These are phyloP conservation scores for Ceraclea dissimilis DNA, from an alignment of 2,888 invertebrate species.

Conservation along the genomic window DNA sequence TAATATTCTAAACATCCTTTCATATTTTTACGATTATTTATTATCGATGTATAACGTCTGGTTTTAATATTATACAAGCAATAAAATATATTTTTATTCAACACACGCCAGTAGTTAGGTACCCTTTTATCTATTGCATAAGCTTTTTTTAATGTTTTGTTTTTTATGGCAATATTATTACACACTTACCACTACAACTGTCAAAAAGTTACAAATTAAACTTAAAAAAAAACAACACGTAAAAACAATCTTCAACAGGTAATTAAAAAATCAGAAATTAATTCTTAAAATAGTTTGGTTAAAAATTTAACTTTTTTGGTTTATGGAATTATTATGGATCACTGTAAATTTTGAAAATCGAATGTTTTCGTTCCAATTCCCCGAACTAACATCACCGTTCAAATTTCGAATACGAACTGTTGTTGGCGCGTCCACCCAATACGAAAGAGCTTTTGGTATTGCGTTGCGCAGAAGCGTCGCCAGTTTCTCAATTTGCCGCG, in stretches of 20 bases:
- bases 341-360: neutral
- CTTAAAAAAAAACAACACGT: neutral
- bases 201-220: no score
- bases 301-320: neutral
- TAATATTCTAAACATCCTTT: neutral
- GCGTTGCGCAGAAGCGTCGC: neutral
- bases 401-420: neutral
- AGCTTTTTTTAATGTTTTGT: no score
- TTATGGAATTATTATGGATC: neutral
- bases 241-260: neutral
- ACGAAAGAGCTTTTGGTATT: neutral
- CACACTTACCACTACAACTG: no score
- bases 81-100: no score
- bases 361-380: neutral
- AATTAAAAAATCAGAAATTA: neutral
- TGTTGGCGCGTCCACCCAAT: neutral
- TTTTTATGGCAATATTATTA: neutral
- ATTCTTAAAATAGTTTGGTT: neutral
- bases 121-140: no score
- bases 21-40: neutral
- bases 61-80: neutral
- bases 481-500: neutral
- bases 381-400: neutral
- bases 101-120: no score
- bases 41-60: neutral